A percentile compares a stretch with the other conserved stretches of the same genome.
Evolutionary conservation across 2,797 vertebrate species (phyloP).

Genomic region (Erpetoichthys calabaricus): DNA sequence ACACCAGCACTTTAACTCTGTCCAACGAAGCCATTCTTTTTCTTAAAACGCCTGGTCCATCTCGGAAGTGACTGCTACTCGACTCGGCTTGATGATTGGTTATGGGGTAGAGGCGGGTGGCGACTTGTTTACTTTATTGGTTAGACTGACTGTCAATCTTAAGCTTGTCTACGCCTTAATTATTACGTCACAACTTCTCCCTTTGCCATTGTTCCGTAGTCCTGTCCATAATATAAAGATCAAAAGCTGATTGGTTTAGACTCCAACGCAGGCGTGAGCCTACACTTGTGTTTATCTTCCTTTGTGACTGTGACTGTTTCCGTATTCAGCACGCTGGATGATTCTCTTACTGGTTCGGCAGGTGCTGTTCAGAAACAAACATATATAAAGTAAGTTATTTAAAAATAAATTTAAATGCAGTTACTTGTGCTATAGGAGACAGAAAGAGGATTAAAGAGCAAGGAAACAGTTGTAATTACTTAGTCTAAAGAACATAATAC

Average conservation of each 20-base stretch:
- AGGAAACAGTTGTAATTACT: no score
- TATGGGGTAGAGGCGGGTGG: constrained; percentile 1
- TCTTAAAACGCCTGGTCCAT: neutral
- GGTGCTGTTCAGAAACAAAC: no score
- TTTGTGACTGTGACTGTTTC: neutral
- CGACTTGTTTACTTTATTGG: constrained; percentile 16
- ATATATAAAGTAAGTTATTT: no score
- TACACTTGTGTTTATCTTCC: neutral
- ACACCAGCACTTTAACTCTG: constrained; percentile 82
- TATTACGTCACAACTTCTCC: neutral
- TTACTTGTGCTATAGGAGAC: no score
- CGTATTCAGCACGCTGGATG: neutral
- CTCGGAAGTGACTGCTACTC: neutral
- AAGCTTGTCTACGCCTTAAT: neutral
- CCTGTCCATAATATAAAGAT: constrained; percentile 15
- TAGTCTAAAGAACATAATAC: no score
- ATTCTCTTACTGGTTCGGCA: neutral
- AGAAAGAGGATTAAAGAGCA: no score
- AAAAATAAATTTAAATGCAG: no score
- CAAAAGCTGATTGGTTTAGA: neutral
- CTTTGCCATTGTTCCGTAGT: constrained; percentile 19
- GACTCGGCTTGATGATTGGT: constrained; percentile 4
- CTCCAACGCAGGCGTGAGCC: no score
- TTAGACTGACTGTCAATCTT: neutral
- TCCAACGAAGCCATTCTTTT: constrained; percentile 74